Percentiles rank a stretch among this genome's conserved stretches.
Conservation (phyloP, 2,888 invertebrate genomes). For the Drosophila histrio region DNA sequence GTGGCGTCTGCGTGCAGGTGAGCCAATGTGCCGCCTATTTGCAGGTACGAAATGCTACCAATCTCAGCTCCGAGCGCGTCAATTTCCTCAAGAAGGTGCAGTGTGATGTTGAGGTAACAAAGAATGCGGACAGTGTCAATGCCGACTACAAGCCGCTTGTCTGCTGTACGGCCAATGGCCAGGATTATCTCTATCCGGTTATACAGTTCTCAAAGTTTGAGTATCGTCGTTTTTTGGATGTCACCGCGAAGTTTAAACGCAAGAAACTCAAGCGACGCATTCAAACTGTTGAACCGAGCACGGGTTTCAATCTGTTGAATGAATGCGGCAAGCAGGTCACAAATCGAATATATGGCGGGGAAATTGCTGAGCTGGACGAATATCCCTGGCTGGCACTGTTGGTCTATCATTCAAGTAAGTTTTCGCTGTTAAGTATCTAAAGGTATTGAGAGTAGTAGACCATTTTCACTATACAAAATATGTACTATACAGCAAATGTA, state of each 20-base stretch:
- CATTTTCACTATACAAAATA: no score
- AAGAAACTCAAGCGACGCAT: constrained; percentile 82
- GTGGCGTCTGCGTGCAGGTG: constrained; percentile 78
- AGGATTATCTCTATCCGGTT: constrained; percentile 78
- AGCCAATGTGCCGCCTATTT: constrained; percentile 79
- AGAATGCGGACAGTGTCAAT: not conserved
- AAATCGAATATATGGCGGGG: constrained; percentile 87
- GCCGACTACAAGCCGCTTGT: constrained; percentile 63
- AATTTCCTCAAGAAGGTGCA: constrained; percentile 83
- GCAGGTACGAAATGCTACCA: constrained; percentile 77
- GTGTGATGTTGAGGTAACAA: constrained; percentile 63
- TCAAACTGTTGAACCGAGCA: constrained; percentile 77
- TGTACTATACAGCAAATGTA: no score
- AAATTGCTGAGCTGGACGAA: constrained; percentile 87
- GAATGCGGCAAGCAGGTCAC: constrained; percentile 86
- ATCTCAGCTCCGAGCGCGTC: constrained; percentile 79
- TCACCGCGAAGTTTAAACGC: constrained; percentile 75
- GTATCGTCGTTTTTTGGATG: constrained; percentile 70
- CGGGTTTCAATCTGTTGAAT: constrained; percentile 77
- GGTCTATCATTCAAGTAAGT: constrained; percentile 86
- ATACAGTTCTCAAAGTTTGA: constrained; percentile 79
- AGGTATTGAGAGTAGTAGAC: not conserved
- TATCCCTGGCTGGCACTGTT: constrained; percentile 88
- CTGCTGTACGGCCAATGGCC: constrained; percentile 81
- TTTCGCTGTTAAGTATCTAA: not conserved